These are phyloP conservation scores for Gnatocerus cornutus DNA, from an alignment of 2,888 invertebrate species.

Conservation along the genomic window DNA sequence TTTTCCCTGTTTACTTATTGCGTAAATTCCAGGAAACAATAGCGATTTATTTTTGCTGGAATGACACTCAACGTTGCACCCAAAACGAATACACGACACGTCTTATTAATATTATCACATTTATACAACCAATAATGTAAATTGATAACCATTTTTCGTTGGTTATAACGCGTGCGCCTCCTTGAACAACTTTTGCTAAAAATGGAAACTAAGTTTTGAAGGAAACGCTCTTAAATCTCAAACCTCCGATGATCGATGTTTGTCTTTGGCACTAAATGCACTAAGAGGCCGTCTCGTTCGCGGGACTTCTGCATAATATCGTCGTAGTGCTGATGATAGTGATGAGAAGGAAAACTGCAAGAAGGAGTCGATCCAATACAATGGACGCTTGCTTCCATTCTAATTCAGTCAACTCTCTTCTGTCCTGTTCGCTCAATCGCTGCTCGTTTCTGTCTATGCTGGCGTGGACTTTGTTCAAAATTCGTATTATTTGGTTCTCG, in stretches of 20 bases:
- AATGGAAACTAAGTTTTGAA: constrained; percentile 2
- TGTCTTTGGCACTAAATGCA: constrained; percentile 16
- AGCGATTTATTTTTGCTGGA: too few species aligned
- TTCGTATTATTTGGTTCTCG: constrained; percentile 79
- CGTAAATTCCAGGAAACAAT: background rate
- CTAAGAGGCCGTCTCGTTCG: constrained; percentile 39
- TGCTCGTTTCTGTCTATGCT: constrained; percentile 88
- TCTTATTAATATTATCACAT: constrained; percentile 38
- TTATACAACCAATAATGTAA: constrained; percentile 36
- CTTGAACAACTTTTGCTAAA: constrained; percentile 18
- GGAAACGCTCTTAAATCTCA: constrained; percentile 18
- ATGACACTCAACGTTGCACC: background rate
- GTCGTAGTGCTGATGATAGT: constrained; percentile 86
- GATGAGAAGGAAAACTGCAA: constrained; percentile 84
- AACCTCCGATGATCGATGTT: constrained; percentile 32
- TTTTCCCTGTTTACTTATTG: background rate
- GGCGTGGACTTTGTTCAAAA: constrained; percentile 80
- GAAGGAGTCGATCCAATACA: constrained; percentile 85
- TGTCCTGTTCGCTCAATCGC: constrained; percentile 85
- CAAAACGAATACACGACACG: constrained; percentile 7
- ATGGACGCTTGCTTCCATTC: constrained; percentile 91
- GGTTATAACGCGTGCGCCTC: constrained; percentile 7
- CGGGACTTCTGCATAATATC: constrained; percentile 80
- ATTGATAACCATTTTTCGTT: constrained; percentile 28
- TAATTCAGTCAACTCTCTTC: constrained; percentile 84